Conservation (phyloP, 2,797 vertebrate genomes). For the Gymnothorax javanicus region DNA sequence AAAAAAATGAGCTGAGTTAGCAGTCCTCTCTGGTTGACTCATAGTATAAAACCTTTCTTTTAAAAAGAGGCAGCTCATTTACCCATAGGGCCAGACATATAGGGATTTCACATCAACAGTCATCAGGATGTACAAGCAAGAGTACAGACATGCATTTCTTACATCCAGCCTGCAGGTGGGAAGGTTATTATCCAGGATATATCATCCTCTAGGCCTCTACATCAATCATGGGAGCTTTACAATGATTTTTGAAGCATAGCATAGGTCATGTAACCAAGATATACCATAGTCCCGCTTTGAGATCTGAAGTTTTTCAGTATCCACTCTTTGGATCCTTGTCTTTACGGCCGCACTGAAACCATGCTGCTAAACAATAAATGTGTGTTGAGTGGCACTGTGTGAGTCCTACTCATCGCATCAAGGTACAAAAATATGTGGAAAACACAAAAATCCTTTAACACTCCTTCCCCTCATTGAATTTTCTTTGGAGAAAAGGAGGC, state of each 20-base stretch:
- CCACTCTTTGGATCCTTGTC: too few species aligned
- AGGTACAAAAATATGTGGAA: neutral
- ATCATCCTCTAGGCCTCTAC: neutral
- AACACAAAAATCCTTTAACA: neutral
- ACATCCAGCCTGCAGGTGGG: neutral
- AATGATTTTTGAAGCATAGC: neutral
- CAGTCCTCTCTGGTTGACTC: neutral
- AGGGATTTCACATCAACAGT: neutral
- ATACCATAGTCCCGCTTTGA: neutral
- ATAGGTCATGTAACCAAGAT: neutral
- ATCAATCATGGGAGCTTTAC: conserved; percentile 1
- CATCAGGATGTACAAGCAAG: neutral
- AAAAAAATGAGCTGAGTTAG: neutral
- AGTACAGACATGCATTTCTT: neutral
- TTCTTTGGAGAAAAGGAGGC: neutral
- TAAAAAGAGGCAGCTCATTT: neutral
- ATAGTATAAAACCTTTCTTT: neutral
- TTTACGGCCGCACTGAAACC: too few species aligned
- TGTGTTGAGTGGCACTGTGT: conserved; percentile 6
- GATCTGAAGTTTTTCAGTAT: too few species aligned
- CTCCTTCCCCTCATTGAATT: neutral
- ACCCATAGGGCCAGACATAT: neutral
- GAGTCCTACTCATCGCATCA: neutral
- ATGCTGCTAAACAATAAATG: too few species aligned
- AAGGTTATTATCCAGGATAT: neutral